Base-by-base conservation (phyloP, 2,888 invertebrate species). In the Craniophora ligustri region DNA sequence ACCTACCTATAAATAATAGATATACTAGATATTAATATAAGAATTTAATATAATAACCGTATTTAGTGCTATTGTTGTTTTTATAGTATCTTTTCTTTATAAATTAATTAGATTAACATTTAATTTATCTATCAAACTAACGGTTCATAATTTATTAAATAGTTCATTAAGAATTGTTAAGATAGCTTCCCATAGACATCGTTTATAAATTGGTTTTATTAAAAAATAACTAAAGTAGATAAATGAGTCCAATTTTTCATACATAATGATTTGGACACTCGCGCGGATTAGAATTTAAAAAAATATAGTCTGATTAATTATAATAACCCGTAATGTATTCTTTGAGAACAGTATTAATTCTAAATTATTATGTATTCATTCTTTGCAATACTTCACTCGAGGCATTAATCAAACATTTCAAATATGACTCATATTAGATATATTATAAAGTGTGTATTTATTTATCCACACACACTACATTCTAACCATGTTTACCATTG, bases 401-500 rank as follows among this genome's bases (percentile, higher is more conserved):
- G n/a, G n/a, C 8, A 4, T n/a, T n/a, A n/a, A 26, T 26, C n/a
- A n/a, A 26, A n/a, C 10, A 10, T 10, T 21, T 23, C 10, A 10
- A 10, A 10, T 34, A 34, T 34, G 16, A 34, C 7, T 34, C 11
- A 18, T n/a, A 15, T n/a, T 18, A 11, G 18, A 7, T 54, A 31
- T 15, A n/a, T n/a, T n/a, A n/a, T n/a, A n/a, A n/a, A n/a, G 11
- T 39, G n/a, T 15, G 15, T 23, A 26, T 40, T 30, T 39, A 10
- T 34, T 26, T 5, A 35, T 13, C 28, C n/a, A n/a, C n/a, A n/a
- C n/a, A n/a, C n/a, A 28, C 13, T n/a, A 41, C 19, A 32, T 16
- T 35, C 13, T 13, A 38, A 21, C 13, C 15, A 30, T 11, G 10
- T 41, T 46, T 50, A 35, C 31, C n/a, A 5, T 45, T 18, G 31